Evolutionary conservation across 2,113 vertebrate species (phyloP).

Genomic region (Chlorodrepanis virens): DNA sequence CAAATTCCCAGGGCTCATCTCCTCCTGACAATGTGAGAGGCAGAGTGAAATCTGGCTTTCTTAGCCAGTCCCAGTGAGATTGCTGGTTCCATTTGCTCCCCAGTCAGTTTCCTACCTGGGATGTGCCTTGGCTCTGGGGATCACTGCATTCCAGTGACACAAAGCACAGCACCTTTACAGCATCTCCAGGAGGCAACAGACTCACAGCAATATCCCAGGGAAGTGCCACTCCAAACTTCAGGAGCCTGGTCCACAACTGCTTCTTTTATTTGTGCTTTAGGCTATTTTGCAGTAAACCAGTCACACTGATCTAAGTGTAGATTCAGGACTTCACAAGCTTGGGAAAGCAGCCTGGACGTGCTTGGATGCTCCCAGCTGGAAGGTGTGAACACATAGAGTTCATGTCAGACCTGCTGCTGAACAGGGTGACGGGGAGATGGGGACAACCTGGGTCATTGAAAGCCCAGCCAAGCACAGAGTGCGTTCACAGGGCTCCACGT

Average conservation of each 20-base stretch:
- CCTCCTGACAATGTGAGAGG: background rate
- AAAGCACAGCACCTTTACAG: background rate
- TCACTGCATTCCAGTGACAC: background rate
- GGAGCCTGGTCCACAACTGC: background rate
- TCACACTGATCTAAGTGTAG: background rate
- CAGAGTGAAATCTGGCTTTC: background rate
- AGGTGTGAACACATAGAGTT: background rate
- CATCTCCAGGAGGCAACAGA: background rate
- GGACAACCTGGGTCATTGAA: background rate
- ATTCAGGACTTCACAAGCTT: background rate
- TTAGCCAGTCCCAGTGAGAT: background rate
- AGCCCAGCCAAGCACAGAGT: background rate
- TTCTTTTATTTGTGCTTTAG: background rate
- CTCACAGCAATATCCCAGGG: background rate
- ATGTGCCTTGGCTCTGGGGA: fast-evolving
- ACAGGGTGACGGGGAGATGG: background rate
- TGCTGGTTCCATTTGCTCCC: background rate
- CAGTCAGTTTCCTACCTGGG: fast-evolving
- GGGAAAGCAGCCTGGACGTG: background rate
- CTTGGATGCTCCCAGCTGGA: background rate
- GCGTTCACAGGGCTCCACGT: fast-evolving
- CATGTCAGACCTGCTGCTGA: background rate
- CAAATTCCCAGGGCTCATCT: background rate
- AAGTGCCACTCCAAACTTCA: background rate
- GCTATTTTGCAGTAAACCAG: background rate